Conservation (phyloP, 2,888 invertebrate species). For the Heterodera filipjevi region DNA sequence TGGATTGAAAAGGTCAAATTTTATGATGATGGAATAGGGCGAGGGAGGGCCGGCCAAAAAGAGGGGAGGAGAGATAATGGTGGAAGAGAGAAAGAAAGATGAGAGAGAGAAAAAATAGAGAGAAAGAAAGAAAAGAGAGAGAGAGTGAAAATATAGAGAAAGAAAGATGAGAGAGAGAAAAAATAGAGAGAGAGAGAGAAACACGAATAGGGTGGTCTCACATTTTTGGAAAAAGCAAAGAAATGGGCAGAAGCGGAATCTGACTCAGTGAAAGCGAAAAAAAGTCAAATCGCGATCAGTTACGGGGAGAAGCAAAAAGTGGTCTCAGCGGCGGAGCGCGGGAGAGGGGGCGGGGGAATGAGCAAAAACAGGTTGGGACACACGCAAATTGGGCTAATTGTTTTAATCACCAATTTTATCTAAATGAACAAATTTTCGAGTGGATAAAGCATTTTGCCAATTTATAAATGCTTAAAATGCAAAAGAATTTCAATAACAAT, state of each 20-base stretch:
- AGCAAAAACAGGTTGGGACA: constrained; percentile 1
- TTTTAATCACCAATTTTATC: not conserved
- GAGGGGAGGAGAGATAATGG: too few species aligned
- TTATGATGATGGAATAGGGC: too few species aligned
- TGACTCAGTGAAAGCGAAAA: not conserved
- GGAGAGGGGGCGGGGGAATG: not conserved
- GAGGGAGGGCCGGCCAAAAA: too few species aligned
- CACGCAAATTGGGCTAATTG: constrained; percentile 10
- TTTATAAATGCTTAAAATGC: constrained; percentile 1
- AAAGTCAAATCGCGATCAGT: not conserved
- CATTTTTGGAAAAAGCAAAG: not conserved
- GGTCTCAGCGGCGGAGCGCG: not conserved
- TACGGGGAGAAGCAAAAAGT: not conserved
- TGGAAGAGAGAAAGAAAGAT: too few species aligned
- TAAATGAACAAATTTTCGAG: not conserved
- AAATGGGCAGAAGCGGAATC: not conserved
- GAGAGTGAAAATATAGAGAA: too few species aligned
- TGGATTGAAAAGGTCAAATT: too few species aligned
- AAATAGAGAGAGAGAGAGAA: too few species aligned
- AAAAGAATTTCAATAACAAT: too few species aligned
- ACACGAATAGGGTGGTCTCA: not conserved
- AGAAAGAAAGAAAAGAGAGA: too few species aligned
- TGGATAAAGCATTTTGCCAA: too few species aligned
- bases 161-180: too few species aligned
- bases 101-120: too few species aligned